Percentiles rank a stretch among this genome's conserved stretches.
These are phyloP conservation scores for Eupsilia transversa DNA, from an alignment of 2,888 invertebrate species.

Conservation along the genomic window DNA sequence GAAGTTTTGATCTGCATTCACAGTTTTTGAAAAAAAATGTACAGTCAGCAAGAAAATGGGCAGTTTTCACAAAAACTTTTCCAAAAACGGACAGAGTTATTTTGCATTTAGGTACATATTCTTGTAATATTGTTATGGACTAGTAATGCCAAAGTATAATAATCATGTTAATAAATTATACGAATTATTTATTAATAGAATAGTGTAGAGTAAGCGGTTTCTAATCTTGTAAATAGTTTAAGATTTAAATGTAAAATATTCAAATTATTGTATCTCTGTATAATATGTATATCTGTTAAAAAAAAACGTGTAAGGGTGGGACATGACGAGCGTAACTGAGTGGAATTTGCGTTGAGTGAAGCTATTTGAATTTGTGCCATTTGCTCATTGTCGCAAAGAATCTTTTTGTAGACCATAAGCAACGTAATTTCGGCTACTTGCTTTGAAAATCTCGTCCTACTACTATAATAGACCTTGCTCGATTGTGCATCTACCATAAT, in stretches of 20 bases:
- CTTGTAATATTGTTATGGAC: neutral
- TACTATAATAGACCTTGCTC: neutral
- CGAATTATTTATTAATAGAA: slow-evolving; percentile 4
- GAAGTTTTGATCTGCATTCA: neutral
- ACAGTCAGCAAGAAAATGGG: too few species aligned
- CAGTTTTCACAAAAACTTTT: neutral
- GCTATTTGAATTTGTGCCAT: too few species aligned
- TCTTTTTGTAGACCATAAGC: neutral
- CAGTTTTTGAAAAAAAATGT: neutral
- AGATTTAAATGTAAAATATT: slow-evolving; percentile 16
- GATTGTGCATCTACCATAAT: neutral
- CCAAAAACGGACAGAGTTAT: neutral
- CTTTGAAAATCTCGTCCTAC: too few species aligned
- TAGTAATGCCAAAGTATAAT: slow-evolving; percentile 20
- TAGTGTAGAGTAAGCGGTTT: slow-evolving; percentile 5
- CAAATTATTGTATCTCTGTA: neutral
- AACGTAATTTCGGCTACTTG: neutral
- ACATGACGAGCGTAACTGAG: neutral
- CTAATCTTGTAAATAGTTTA: slow-evolving; percentile 31
- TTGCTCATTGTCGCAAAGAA: neutral
- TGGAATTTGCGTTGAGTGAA: neutral
- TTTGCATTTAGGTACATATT: too few species aligned
- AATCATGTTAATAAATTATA: neutral
- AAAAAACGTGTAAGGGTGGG: neutral
- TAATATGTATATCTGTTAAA: neutral